Percentiles rank a stretch among this genome's conserved stretches.
These are phyloP conservation scores for Cygnus atratus DNA, from an alignment of 2,113 vertebrate genomes.

Conservation along the genomic window DNA sequence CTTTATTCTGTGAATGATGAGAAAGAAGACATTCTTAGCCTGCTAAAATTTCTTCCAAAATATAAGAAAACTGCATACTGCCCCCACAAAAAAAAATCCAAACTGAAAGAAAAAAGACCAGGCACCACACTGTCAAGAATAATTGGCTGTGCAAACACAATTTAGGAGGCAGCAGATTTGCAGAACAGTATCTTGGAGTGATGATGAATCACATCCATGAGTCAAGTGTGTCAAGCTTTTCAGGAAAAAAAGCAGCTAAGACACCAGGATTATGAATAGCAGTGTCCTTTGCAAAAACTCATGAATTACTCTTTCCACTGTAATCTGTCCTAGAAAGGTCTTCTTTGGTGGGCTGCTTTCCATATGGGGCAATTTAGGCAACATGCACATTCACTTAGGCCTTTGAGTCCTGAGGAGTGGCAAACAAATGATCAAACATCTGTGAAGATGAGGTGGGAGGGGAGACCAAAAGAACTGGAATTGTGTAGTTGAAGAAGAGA, in stretches of 20 bases:
- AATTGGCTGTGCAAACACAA: slow-evolving; percentile 42
- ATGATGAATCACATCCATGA: slow-evolving; percentile 54
- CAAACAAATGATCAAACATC: background rate
- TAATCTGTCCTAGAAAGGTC: background rate
- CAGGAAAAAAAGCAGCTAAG: background rate
- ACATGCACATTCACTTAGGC: background rate
- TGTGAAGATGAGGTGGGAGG: background rate
- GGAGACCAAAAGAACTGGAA: background rate
- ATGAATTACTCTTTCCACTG: background rate
- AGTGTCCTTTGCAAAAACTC: background rate
- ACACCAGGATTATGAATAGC: slow-evolving; percentile 2
- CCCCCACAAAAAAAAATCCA: background rate
- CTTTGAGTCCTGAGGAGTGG: background rate
- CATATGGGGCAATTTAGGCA: background rate
- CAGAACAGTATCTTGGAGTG: slow-evolving; percentile 30
- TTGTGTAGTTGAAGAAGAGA: background rate
- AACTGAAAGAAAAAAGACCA: background rate
- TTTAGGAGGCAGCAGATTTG: slow-evolving; percentile 52
- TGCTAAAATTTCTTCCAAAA: background rate
- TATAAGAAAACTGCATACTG: background rate
- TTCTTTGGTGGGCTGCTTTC: background rate
- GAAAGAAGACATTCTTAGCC: background rate
- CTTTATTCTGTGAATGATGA: background rate
- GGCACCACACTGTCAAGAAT: slow-evolving; percentile 49
- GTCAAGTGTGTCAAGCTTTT: slow-evolving; percentile 27